Evolutionary conservation across 2,797 vertebrate genomes (phyloP).

Genomic region (Karalla daura): DNA sequence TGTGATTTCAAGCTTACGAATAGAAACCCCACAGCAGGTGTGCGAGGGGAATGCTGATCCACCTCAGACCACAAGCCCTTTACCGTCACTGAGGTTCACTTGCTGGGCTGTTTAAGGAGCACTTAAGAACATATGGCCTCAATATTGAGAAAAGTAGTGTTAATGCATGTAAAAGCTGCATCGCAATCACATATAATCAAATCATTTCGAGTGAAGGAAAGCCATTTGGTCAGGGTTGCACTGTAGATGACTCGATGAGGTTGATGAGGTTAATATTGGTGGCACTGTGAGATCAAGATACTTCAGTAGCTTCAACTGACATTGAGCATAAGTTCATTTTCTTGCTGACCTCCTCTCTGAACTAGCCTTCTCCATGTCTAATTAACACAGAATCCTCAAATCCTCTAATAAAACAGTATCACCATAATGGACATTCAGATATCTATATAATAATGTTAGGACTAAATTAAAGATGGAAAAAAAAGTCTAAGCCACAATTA

Average conservation of each 20-base stretch:
- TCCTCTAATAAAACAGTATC: constrained; percentile 10
- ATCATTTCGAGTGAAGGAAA: neutral
- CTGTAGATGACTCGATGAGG: constrained; percentile 16
- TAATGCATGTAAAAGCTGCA: constrained; percentile 4
- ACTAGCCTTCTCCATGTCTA: constrained; percentile 15
- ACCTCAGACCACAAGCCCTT: constrained; percentile 33
- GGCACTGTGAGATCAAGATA: constrained; percentile 28
- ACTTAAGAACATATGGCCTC: neutral
- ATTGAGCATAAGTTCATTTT: constrained; percentile 37
- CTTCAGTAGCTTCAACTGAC: constrained; percentile 31
- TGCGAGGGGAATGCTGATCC: constrained; percentile 72
- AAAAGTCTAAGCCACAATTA: neutral
- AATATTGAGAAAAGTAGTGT: neutral
- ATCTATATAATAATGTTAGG: neutral
- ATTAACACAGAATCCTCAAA: constrained; percentile 28
- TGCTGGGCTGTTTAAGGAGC: constrained; percentile 22
- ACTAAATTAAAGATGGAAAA: neutral
- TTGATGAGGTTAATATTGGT: constrained; percentile 34
- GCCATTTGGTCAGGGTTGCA: constrained; percentile 14
- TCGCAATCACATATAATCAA: constrained; percentile 1
- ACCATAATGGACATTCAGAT: neutral
- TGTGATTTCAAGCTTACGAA: constrained; percentile 74
- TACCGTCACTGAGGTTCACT: constrained; percentile 48
- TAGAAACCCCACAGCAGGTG: constrained; percentile 56
- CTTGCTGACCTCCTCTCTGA: constrained; percentile 39